These are phyloP conservation scores for Pterophyllum scalare DNA, from an alignment of 2,113 vertebrate species.

Conservation along the genomic window DNA sequence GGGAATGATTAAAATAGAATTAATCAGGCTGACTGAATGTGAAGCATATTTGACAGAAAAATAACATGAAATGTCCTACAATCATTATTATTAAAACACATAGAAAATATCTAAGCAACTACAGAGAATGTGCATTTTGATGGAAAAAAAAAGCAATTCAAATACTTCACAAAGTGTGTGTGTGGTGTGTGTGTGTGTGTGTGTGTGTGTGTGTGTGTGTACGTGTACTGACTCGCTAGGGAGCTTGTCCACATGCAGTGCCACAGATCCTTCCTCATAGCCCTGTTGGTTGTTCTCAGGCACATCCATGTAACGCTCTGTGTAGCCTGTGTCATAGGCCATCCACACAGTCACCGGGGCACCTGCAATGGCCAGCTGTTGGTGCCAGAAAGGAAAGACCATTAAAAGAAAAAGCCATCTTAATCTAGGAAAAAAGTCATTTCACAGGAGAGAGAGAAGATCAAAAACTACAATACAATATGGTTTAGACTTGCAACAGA, in stretches of 20 bases:
- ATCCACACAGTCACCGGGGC: constrained; percentile 98
- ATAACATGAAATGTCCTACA: neutral
- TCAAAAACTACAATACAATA: too few relatives aligned
- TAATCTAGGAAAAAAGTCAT: neutral
- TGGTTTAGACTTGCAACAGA: too few relatives aligned
- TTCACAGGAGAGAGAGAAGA: neutral
- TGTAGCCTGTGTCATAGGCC: constrained; percentile 97
- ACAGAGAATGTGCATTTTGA: neutral
- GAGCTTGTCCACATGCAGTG: constrained; percentile 95
- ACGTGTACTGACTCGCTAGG: constrained; percentile 91
- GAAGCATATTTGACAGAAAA: neutral
- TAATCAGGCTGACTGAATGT: neutral
- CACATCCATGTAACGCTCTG: constrained; percentile 96
- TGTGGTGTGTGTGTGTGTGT: neutral
- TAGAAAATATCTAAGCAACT: neutral
- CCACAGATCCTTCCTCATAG: constrained; percentile 95
- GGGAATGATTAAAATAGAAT: neutral
- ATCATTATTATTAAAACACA: neutral
- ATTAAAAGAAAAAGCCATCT: neutral
- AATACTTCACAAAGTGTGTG: neutral
- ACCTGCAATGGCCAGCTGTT: constrained; percentile 93
- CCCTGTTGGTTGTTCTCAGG: constrained; percentile 96
- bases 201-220: neutral
- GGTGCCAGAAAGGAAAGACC: neutral
- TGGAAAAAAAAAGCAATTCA: neutral